A percentile compares a stretch with the other conserved stretches of the same genome.
These are phyloP conservation scores for Ormyrus labotus DNA, from an alignment of 2,888 invertebrate genomes.

Conservation along the genomic window DNA sequence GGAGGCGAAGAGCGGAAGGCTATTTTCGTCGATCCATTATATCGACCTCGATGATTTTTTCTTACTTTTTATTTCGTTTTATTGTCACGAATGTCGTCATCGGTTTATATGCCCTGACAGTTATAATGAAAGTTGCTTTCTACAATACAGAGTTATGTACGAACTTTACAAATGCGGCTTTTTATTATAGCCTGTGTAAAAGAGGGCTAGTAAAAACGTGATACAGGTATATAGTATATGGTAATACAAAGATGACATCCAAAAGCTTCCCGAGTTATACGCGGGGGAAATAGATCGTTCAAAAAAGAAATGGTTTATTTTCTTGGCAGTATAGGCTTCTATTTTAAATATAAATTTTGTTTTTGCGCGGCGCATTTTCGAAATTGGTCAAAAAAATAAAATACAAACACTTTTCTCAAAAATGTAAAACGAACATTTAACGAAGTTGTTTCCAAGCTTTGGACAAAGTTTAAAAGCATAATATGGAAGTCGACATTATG, in stretches of 20 bases:
- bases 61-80: slow-evolving; percentile 34
- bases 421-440: no score
- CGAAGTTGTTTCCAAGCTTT: no score
- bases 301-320: slow-evolving; percentile 13
- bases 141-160: slow-evolving; percentile 16
- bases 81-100: slow-evolving; percentile 56
- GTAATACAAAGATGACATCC: slow-evolving; percentile 27
- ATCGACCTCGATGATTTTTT: slow-evolving; percentile 33
- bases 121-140: slow-evolving; percentile 38
- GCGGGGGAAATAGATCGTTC: neutral
- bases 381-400: neutral
- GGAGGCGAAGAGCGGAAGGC: slow-evolving; percentile 6
- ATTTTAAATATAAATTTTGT: neutral
- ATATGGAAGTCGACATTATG: no score
- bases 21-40: slow-evolving; percentile 23
- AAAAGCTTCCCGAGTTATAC: slow-evolving; percentile 13
- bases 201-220: slow-evolving; percentile 42
- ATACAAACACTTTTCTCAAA: neutral
- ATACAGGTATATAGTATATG: slow-evolving; percentile 3
- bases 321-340: slow-evolving; percentile 7
- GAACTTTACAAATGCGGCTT: slow-evolving; percentile 26
- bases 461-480: no score
- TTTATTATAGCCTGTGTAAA: slow-evolving; percentile 6
- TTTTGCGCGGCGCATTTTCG: neutral
- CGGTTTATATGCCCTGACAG: slow-evolving; percentile 60